Percentiles rank a stretch among this genome's conserved stretches.
Conservation (phyloP, 2,113 vertebrate genomes). For the Furnarius figulus region DNA sequence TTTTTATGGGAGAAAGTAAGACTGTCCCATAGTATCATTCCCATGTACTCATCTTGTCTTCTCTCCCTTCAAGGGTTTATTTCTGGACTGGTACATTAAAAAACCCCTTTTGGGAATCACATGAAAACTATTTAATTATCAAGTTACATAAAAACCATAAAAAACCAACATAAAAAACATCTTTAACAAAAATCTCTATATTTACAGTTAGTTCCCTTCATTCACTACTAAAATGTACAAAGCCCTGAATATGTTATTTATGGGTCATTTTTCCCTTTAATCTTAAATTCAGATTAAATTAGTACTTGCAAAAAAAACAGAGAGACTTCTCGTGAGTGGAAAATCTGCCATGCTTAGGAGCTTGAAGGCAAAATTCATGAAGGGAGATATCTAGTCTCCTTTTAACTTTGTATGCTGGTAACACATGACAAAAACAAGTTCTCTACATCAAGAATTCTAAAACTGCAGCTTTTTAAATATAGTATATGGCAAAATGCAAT, state of each 20-base stretch:
- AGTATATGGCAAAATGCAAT: background rate
- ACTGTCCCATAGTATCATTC: background rate
- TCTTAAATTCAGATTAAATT: slow-evolving; percentile 37
- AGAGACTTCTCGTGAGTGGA: background rate
- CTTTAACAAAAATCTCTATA: background rate
- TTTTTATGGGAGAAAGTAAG: background rate
- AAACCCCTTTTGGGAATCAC: background rate
- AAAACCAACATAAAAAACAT: background rate
- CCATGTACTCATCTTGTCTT: background rate
- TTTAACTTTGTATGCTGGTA: background rate
- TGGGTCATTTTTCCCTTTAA: background rate
- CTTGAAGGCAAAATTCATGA: background rate
- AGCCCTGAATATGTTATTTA: background rate
- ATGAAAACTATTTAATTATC: background rate
- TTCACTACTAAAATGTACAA: background rate
- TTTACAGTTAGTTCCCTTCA: background rate
- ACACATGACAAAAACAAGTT: background rate
- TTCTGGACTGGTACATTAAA: background rate
- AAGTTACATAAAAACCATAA: too few relatives aligned
- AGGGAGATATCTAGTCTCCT: background rate
- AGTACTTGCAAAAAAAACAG: background rate
- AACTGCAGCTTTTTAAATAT: background rate
- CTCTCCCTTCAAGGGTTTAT: background rate
- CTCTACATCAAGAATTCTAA: background rate
- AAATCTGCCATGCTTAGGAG: background rate